These are phyloP conservation scores for Mesorhabditis belari DNA, from an alignment of 2,888 invertebrate species.

Conservation along the genomic window DNA sequence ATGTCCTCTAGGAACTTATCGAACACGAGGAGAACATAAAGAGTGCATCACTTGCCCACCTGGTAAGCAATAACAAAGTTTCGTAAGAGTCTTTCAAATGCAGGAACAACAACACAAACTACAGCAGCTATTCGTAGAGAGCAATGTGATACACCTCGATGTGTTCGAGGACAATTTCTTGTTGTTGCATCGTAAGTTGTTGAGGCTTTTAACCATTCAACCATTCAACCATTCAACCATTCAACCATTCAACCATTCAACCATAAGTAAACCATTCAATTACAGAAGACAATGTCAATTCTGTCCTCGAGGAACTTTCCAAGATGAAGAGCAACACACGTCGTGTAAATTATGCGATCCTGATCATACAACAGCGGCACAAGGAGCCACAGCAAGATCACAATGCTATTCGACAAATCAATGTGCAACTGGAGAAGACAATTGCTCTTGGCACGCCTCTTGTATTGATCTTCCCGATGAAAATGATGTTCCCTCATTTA, in stretches of 20 bases:
- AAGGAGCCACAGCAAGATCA: conserved; percentile 44
- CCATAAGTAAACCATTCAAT: conserved; percentile 4
- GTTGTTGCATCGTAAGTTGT: conserved; percentile 70
- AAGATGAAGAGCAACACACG: conserved; percentile 82
- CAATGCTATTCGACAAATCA: conserved; percentile 53
- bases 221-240: too few relatives aligned
- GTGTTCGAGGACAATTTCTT: conserved; percentile 80
- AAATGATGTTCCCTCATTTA: conserved; percentile 55
- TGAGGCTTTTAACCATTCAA: too few relatives aligned
- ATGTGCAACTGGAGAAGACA: conserved; percentile 51
- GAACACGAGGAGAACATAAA: conserved; percentile 78
- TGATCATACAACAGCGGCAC: conserved; percentile 73
- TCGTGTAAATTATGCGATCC: conserved; percentile 81
- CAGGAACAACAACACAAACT: conserved; percentile 82
- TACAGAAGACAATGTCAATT: conserved; percentile 73
- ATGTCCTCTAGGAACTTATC: conserved; percentile 79
- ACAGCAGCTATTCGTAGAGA: conserved; percentile 75
- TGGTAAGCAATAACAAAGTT: too few relatives aligned
- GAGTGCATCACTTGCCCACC: conserved; percentile 80
- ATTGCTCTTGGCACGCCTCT: conserved; percentile 52
- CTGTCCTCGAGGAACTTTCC: conserved; percentile 85
- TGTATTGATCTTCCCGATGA: conserved; percentile 52
- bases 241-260: too few relatives aligned
- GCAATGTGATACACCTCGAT: conserved; percentile 77
- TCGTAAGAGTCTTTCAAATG: too few relatives aligned